Base-by-base conservation (phyloP, 1,140 invertebrate genomes). In the Chionoecetes opilio region DNA sequence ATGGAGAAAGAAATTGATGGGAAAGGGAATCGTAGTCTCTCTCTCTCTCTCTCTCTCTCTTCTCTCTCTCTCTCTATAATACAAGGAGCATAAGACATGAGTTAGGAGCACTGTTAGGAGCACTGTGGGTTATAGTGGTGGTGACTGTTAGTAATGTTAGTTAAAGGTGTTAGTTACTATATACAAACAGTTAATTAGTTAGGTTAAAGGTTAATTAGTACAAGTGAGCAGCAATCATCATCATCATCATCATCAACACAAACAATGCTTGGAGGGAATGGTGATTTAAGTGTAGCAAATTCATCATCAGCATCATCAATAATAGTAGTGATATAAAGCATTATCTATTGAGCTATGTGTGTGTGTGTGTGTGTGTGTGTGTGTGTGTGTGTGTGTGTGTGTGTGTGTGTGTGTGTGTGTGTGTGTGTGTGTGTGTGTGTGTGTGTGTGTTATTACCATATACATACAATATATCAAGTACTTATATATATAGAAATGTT, bases 371-470 rank as follows among this genome's bases (percentile, higher is more conserved):
- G 29, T 41, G 38, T 90, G 41, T 90, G 41, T 41, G 41, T 37
- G 37, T 41, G 38, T 90, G 34, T 90, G 32, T 90, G 88, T 46
- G 38, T 90, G 38, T 90, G 38, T 41, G 38, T 90, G 41, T 90
- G 88, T 75, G n/a, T 75, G 63, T 75, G 63, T 75, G 63, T 75
- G 63, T 75, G 63, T 75, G 35, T 32, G 14, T 75, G 32, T 91
- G 29, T 75, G 8, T 63, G 29, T 91, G 63, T 91, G 41, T 91
- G 6, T 91, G 29, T 53, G 29, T 31, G 29, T 91, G 31, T 91
- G 38, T 91, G 21, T 46, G 9, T 46, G 46, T 90, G 26, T 41
- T 11, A 8, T 34, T 31, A 21, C 9, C 34, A 31, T 82, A 8
- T 17, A 86, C n/a, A 35, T 34, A 21, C 32, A 17, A 86, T 0